These are phyloP conservation scores for Drosophila parthenogenetica DNA, from an alignment of 2,888 invertebrate genomes.

Conservation along the genomic window DNA sequence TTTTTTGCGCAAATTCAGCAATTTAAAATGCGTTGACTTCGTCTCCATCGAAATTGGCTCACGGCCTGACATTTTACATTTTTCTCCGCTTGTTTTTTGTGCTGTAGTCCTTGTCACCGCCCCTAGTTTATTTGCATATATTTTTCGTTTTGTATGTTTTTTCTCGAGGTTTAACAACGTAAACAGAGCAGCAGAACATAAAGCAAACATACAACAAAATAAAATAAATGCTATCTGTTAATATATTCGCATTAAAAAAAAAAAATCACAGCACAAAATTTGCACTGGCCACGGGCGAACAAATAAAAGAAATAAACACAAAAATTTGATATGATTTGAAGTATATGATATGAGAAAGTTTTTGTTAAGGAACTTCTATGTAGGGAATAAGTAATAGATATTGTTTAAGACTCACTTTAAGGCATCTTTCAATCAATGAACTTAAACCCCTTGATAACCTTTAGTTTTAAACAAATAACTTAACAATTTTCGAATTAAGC, in stretches of 20 bases:
- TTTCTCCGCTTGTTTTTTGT: constrained; percentile 22
- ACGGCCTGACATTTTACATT: constrained; percentile 1
- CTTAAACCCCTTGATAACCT: too few relatives aligned
- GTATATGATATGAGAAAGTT: background rate
- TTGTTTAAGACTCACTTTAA: too few relatives aligned
- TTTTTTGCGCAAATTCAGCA: constrained; percentile 44
- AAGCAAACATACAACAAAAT: constrained; percentile 9
- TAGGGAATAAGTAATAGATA: too few relatives aligned
- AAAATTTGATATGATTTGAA: constrained; percentile 22
- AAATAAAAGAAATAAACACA: constrained; percentile 30
- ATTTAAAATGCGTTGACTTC: constrained; percentile 59
- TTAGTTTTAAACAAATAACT: too few relatives aligned
- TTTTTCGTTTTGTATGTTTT: constrained; percentile 10
- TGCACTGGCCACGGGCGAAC: constrained; percentile 50
- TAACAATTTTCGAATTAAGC: too few relatives aligned
- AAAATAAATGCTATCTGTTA: constrained; percentile 49
- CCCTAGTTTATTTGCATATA: constrained; percentile 41
- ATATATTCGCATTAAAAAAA: constrained; percentile 49
- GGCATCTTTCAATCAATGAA: too few relatives aligned
- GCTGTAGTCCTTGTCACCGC: background rate
- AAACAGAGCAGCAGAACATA: constrained; percentile 23
- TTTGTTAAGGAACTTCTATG: background rate
- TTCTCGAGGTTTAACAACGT: constrained; percentile 46
- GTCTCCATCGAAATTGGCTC: constrained; percentile 61
- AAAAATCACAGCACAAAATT: constrained; percentile 43